These are phyloP conservation scores for Epinephelus fuscoguttatus DNA, from an alignment of 2,113 vertebrate species.

Conservation along the genomic window DNA sequence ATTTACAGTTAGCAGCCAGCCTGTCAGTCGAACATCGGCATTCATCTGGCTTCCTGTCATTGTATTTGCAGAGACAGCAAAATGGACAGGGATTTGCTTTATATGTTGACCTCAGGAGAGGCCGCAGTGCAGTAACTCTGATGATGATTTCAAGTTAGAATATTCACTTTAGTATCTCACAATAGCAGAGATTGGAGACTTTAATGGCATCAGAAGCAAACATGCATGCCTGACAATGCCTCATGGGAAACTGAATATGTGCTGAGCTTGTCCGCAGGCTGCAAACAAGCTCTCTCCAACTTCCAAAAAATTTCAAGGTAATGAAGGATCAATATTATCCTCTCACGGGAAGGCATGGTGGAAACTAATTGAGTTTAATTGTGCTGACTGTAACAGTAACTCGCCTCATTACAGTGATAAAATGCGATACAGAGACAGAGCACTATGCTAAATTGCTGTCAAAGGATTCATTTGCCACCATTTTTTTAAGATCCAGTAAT, in stretches of 20 bases:
- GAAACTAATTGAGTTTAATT: slow-evolving; percentile 49
- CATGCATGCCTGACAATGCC: not conserved
- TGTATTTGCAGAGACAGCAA: slow-evolving; percentile 26
- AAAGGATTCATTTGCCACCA: slow-evolving; percentile 28
- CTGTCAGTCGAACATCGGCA: not conserved
- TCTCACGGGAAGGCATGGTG: not conserved
- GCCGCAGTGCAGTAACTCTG: slow-evolving; percentile 22
- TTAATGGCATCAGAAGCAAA: not conserved
- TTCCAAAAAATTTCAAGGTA: slow-evolving; percentile 20
- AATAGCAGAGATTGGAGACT: not conserved
- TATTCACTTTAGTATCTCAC: not conserved
- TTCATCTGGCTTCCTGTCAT: not conserved
- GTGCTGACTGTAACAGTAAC: slow-evolving; percentile 58
- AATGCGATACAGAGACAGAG: slow-evolving; percentile 9
- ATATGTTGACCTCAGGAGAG: slow-evolving; percentile 24
- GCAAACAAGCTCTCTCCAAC: slow-evolving; percentile 20
- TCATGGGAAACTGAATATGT: slow-evolving; percentile 36
- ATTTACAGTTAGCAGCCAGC: not conserved
- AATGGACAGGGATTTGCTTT: slow-evolving; percentile 33
- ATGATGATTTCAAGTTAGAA: slow-evolving; percentile 1
- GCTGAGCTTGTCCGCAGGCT: slow-evolving; percentile 19
- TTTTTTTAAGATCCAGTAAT: slow-evolving; percentile 4
- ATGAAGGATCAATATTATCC: slow-evolving; percentile 49
- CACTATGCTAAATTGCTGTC: slow-evolving; percentile 29
- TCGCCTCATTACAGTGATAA: slow-evolving; percentile 40